Base-by-base conservation (phyloP, 2,113 vertebrate species). In the Benitochromis conjunctus region DNA sequence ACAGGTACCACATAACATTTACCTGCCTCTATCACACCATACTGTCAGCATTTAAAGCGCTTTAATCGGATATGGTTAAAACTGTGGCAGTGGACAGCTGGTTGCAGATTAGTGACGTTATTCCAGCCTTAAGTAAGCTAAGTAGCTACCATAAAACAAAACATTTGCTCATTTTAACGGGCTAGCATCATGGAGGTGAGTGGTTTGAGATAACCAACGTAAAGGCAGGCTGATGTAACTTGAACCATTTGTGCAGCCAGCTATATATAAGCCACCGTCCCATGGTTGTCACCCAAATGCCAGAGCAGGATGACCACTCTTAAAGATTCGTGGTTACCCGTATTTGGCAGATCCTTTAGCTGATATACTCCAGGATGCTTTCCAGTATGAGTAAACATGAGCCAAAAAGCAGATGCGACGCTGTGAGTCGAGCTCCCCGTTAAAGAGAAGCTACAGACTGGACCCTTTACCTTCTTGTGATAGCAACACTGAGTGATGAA, bases 381-480 rank as follows among this genome's bases (percentile, higher is more conserved):
- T 1, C 12, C 9, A 43, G 34, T 9, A 51, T 13, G 12, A 31
- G 80, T 90, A 87, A 91, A 92, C 90, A 88, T 19, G 13, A 64
- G 10, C 7, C n/a, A 18, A 31, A 56, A n/a, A 71, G 55, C 21
- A 34, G 29, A 79, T 10, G 21, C 5, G 9, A 14, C 14, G 5
- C 7, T 14, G 9, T 14, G 12, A 34, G 16, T 1, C 5, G 5
- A 51, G 18, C 5, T 7, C 13, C 12, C 7, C 12, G 55, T 2
- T 31, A 54, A 5, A 34, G 9, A 1, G 5, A 14, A 29, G 16
- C 16, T 8, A 38, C 6, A 66, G 9, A 48, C 2, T 16, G 12
- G 1, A 1, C 4, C 11, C 29, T 29, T 86, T 95, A 96, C 96
- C 95, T 96, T 96, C 87, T 95, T 53, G 85, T 96, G 96, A 80